Evolutionary conservation across 2,113 vertebrate genomes (phyloP).

Genomic region (Triplophysa dalaica): DNA sequence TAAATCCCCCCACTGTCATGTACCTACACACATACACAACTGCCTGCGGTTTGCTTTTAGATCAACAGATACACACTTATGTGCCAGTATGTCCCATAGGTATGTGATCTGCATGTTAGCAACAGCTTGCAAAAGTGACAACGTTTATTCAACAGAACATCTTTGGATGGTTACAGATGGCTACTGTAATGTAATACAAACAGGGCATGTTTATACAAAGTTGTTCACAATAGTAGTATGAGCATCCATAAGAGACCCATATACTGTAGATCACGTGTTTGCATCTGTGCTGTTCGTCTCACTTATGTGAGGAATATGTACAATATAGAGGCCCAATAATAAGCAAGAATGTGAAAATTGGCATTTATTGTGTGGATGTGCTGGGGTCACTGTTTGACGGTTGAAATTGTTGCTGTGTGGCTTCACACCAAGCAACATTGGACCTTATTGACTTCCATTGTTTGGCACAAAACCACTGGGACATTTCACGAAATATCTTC

Average conservation of each 20-base stretch:
- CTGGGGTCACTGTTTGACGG: not conserved
- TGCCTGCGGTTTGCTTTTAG: not conserved
- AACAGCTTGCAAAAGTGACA: not conserved
- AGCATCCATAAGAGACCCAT: not conserved
- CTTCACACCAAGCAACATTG: too few relatives aligned
- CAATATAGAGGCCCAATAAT: too few relatives aligned
- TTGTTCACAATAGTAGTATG: not conserved
- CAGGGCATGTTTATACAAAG: not conserved
- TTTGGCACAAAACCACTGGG: too few relatives aligned
- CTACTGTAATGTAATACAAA: conserved; percentile 14
- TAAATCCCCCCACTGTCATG: not conserved
- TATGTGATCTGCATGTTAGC: not conserved
- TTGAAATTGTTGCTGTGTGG: not conserved
- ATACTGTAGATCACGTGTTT: not conserved
- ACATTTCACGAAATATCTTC: too few relatives aligned
- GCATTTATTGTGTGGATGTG: not conserved
- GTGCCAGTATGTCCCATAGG: not conserved
- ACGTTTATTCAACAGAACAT: conserved; percentile 8
- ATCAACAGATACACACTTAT: conserved; percentile 20
- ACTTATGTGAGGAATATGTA: too few relatives aligned
- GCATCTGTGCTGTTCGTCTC: not conserved
- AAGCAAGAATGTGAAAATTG: not conserved
- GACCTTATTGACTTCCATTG: too few relatives aligned
- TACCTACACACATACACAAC: not conserved
- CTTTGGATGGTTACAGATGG: not conserved